Base-by-base conservation (phyloP, 1,140 invertebrate species). In the Diabrotica undecimpunctata region DNA sequence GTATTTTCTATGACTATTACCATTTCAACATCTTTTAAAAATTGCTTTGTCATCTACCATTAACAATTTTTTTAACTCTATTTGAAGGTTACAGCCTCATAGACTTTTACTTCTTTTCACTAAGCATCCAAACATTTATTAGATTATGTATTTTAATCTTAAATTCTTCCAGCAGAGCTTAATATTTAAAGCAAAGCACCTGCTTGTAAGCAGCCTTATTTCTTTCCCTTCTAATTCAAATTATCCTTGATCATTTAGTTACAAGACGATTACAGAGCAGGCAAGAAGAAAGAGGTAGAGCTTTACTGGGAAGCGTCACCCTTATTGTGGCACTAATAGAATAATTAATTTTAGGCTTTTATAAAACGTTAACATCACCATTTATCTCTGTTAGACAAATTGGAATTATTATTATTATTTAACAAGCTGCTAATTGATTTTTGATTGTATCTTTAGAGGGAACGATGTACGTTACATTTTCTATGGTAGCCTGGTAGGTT, bases 341-440 rank as follows among this genome's bases (percentile, higher is more conserved):
- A 46, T 46, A 46, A 46, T 46, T 46, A 46, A 46, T 46, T 46
- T 46, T 46, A n/a, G 41, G 41, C 41, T 46, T 46, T 46, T 46
- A 46, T 46, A 46, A 46, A 46, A 46, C 41, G 41, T 46, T 46
- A 46, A 46, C 41, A 46, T 46, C 41, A 6, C 41, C 41, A 46
- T 46, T n/a, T 46, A 46, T 10, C 41, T 46, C 41, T 46, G 41
- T 46, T 46, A 46, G 41, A 46, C 41, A 46, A 46, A 46, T 46
- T 46, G 41, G 41, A 46, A 46, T 46, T 46, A 46, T 46, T 46
- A 46, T 46, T 46, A 46, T 46, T 46, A 46, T 46, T 46, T 46
- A 46, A 46, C 41, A 46, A 46, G 41, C 8, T 46, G 8, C 41
- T 46, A 46, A 46, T 46, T 46, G 41, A 46, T 46, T 46, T 46